phyloP scores from a whole-genome alignment of 1,140 invertebrate genomes.

The Gonatopus flavifemur region DNA sequence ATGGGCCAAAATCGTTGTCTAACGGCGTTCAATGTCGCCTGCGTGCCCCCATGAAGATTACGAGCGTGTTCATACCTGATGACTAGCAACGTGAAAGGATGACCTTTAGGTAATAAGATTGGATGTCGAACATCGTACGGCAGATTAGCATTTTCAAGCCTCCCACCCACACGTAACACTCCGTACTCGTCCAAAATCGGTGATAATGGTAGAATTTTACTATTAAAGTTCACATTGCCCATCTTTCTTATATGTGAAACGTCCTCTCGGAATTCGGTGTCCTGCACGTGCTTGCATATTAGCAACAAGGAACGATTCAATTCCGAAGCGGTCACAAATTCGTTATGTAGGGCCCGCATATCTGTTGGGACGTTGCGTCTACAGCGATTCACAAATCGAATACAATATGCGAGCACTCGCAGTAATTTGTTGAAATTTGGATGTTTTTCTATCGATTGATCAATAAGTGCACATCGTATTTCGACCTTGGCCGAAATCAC shows the following conservation, averaged over 20 bases:
- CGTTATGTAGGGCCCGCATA: too few relatives aligned
- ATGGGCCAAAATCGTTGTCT: constrained; percentile 1
- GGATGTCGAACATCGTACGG: not conserved
- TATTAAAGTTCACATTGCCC: not conserved
- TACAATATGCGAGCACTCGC: too few relatives aligned
- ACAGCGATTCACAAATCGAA: too few relatives aligned
- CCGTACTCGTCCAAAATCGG: not conserved
- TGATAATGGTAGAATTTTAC: not conserved
- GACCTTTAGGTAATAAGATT: not conserved
- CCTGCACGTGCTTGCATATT: not conserved
- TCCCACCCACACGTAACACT: too few relatives aligned
- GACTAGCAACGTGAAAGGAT: not conserved
- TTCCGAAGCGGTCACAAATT: too few relatives aligned
- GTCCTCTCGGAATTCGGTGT: not conserved
- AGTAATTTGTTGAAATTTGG: too few relatives aligned
- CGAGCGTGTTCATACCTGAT: not conserved
- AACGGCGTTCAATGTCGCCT: not conserved
- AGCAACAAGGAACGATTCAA: not conserved
- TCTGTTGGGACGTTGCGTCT: too few relatives aligned
- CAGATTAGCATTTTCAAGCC: not conserved
- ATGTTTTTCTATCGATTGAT: too few relatives aligned
- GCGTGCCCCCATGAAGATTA: not conserved
- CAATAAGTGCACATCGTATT: too few relatives aligned
- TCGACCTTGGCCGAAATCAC: too few relatives aligned
- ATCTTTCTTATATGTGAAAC: not conserved